Evolutionary conservation across 2,113 vertebrate species (phyloP).

Genomic region (Cisticola juncidis): DNA sequence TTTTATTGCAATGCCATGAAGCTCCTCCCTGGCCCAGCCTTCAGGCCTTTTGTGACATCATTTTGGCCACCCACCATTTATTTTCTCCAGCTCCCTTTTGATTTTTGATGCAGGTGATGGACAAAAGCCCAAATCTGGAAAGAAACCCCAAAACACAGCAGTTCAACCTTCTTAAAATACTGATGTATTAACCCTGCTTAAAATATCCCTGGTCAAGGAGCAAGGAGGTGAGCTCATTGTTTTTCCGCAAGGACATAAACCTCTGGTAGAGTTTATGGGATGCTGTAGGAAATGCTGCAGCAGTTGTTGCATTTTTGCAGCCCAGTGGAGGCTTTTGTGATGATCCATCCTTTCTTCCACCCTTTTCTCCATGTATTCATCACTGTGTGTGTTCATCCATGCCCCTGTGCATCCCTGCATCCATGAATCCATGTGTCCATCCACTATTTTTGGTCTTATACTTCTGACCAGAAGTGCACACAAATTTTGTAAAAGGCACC

Average conservation of each 20-base stretch:
- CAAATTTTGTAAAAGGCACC: neutral
- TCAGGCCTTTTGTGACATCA: neutral
- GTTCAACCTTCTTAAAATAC: constrained; percentile 45
- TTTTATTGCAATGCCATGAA: neutral
- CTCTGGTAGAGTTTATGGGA: constrained; percentile 30
- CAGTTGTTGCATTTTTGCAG: constrained; percentile 20
- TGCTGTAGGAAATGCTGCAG: constrained; percentile 33
- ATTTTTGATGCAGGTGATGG: constrained; percentile 11
- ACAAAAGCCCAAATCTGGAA: constrained; percentile 43
- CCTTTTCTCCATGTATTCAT: neutral
- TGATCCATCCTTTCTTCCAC: neutral
- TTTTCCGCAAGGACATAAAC: constrained; percentile 52
- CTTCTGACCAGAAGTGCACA: neutral
- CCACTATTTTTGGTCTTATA: neutral
- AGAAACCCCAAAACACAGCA: neutral
- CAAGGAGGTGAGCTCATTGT: constrained; percentile 60
- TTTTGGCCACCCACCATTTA: neutral
- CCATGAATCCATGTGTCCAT: fast-evolving
- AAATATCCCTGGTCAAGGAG: constrained; percentile 50
- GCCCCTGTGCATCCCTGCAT: neutral
- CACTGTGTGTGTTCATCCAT: fast-evolving
- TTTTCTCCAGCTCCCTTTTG: neutral
- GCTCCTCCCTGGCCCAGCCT: neutral
- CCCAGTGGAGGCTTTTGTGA: neutral
- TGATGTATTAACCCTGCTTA: constrained; percentile 43